Conservation (phyloP, 2,113 vertebrate species). For the Saiga tatarica region DNA sequence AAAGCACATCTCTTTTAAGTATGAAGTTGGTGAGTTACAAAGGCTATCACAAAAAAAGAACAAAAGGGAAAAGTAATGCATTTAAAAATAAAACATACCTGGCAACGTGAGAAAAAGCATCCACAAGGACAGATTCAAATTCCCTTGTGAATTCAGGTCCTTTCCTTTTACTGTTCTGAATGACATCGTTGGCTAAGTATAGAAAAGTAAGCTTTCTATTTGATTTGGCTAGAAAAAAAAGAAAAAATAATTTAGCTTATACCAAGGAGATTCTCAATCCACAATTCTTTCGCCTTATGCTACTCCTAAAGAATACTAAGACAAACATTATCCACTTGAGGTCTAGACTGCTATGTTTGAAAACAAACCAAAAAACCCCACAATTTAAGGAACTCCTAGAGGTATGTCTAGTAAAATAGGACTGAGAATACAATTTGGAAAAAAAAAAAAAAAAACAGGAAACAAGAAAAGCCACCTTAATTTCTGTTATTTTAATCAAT, state of each 20-base stretch:
- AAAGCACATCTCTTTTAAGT: background rate
- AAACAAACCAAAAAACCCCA: background rate
- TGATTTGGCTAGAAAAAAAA: constrained; percentile 88
- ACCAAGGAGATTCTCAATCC: constrained; percentile 51
- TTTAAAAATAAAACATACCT: constrained; percentile 85
- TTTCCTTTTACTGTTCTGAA: constrained; percentile 99
- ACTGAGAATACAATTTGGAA: constrained; percentile 11
- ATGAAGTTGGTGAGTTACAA: constrained; percentile 19
- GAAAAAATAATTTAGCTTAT: constrained; percentile 26
- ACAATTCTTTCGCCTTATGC: background rate
- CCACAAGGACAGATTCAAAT: constrained; percentile 95
- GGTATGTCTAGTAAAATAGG: background rate
- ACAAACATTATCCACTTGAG: background rate
- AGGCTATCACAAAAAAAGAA: background rate
- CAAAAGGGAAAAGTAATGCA: background rate
- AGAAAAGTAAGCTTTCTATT: constrained; percentile 96
- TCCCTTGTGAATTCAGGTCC: constrained; percentile 97
- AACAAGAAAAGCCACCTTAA: background rate
- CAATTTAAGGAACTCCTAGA: background rate
- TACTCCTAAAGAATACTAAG: background rate
- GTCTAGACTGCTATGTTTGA: background rate
- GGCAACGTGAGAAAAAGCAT: constrained; percentile 97
- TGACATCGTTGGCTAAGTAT: constrained; percentile 97
- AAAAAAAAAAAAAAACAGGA: background rate
- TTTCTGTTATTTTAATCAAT: constrained; percentile 29